These are phyloP conservation scores for Polydrusus tereticollis DNA, from an alignment of 2,888 invertebrate species.

Conservation along the genomic window DNA sequence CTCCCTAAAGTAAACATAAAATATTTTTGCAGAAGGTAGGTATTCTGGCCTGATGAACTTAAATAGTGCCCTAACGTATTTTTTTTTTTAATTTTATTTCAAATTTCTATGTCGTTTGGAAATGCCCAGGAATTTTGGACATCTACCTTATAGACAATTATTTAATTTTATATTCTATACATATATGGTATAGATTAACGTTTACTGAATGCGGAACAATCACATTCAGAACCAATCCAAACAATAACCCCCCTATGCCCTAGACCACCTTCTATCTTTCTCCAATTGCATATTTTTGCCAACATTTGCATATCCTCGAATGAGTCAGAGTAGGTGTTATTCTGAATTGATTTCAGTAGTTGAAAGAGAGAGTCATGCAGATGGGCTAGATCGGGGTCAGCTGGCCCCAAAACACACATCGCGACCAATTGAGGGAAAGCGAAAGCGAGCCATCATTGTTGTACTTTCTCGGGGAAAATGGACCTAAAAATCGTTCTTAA, in stretches of 20 bases:
- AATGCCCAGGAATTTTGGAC: no score
- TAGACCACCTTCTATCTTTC: background rate
- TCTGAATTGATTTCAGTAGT: slow-evolving; percentile 23
- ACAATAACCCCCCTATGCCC: background rate
- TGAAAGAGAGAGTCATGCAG: slow-evolving; percentile 47
- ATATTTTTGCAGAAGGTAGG: no score
- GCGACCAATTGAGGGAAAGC: slow-evolving; percentile 33
- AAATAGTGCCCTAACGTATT: no score
- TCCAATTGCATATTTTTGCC: background rate
- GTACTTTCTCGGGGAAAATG: slow-evolving; percentile 45
- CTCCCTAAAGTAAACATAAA: no score
- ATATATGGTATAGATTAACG: no score
- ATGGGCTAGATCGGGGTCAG: slow-evolving; percentile 39
- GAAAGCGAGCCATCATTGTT: slow-evolving; percentile 34
- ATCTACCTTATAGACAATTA: no score
- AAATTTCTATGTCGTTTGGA: no score
- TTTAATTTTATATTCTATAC: no score
- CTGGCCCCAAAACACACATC: slow-evolving; percentile 43
- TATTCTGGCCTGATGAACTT: no score
- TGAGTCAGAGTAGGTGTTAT: background rate
- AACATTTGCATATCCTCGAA: background rate
- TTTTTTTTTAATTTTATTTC: no score
- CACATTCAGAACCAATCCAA: background rate
- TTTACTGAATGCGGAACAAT: background rate
- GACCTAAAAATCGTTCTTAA: slow-evolving; percentile 42